phyloP scores from a whole-genome alignment of 23 tunicate genomes.

The Styela clava region DNA sequence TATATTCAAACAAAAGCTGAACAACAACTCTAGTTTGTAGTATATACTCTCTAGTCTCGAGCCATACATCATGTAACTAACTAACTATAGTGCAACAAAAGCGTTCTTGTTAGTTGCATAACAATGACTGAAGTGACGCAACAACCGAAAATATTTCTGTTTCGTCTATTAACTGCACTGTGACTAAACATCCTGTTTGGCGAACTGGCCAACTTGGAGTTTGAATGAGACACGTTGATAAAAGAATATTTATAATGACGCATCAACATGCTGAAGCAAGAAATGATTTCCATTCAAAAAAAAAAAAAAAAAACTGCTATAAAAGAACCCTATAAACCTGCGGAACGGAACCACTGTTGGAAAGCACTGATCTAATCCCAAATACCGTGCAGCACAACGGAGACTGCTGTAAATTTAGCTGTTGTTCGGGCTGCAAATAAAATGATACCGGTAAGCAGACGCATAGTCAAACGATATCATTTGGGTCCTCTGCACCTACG shows the following conservation, averaged over 20 bases:
- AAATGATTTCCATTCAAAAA: not conserved
- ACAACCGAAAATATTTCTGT: too few species aligned
- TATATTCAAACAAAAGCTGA: not conserved
- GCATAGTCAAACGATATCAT: too few species aligned
- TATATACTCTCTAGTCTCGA: not conserved
- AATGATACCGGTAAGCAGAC: too few species aligned
- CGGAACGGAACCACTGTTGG: not conserved
- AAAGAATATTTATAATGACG: not conserved
- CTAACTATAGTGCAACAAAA: not conserved
- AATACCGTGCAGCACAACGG: too few species aligned
- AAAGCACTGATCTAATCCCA: too few species aligned
- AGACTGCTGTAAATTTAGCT: too few species aligned
- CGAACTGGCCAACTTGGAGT: not conserved
- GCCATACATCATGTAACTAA: not conserved
- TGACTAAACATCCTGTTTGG: too few species aligned
- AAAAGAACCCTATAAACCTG: not conserved
- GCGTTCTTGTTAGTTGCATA: not conserved
- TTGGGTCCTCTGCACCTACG: too few species aligned
- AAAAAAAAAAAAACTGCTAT: not conserved
- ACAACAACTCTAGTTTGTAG: not conserved
- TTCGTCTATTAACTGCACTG: not conserved
- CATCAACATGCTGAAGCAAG: not conserved
- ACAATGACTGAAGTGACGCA: not conserved
- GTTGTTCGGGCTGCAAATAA: too few species aligned
- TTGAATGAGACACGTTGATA: not conserved